Percentiles rank a stretch among this genome's conserved stretches.
These are phyloP conservation scores for Drosophila pseudotakahashii DNA, from an alignment of 2,888 invertebrate species.

Conservation along the genomic window DNA sequence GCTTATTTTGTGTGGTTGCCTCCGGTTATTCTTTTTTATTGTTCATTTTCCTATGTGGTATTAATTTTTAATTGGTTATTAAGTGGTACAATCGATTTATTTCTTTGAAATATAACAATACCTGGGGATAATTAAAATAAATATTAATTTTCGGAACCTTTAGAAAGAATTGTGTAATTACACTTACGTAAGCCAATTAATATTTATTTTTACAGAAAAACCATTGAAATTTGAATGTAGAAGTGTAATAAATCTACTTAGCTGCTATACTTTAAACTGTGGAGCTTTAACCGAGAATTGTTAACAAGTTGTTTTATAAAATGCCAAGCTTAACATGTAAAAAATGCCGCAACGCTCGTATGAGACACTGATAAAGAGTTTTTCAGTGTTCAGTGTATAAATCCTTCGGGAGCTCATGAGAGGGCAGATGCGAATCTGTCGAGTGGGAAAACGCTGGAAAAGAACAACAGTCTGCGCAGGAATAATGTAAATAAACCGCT, in stretches of 20 bases:
- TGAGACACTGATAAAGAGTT: slow-evolving; percentile 14
- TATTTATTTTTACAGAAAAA: no score
- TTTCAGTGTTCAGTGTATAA: not conserved
- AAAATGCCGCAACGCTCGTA: slow-evolving; percentile 11
- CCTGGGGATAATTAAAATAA: no score
- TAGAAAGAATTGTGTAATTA: no score
- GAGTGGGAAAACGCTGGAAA: not conserved
- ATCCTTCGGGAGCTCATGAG: slow-evolving; percentile 12
- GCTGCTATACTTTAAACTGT: not conserved
- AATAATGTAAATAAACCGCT: slow-evolving; percentile 17
- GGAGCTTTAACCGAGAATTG: slow-evolving; percentile 4
- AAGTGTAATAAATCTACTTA: no score
- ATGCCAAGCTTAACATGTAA: slow-evolving; percentile 1
- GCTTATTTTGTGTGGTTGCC: not conserved
- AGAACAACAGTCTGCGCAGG: slow-evolving; percentile 1
- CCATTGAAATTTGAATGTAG: no score
- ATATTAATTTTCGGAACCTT: no score
- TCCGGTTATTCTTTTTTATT: not conserved
- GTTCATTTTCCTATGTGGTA: no score
- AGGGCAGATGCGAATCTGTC: slow-evolving; percentile 1
- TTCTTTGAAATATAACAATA: no score
- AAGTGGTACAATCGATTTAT: no score
- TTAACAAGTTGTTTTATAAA: slow-evolving; percentile 22
- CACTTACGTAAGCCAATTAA: no score
- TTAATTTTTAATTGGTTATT: not conserved